phyloP scores from a whole-genome alignment of 2,888 invertebrate species.

The Nemotelus pantherinus region DNA sequence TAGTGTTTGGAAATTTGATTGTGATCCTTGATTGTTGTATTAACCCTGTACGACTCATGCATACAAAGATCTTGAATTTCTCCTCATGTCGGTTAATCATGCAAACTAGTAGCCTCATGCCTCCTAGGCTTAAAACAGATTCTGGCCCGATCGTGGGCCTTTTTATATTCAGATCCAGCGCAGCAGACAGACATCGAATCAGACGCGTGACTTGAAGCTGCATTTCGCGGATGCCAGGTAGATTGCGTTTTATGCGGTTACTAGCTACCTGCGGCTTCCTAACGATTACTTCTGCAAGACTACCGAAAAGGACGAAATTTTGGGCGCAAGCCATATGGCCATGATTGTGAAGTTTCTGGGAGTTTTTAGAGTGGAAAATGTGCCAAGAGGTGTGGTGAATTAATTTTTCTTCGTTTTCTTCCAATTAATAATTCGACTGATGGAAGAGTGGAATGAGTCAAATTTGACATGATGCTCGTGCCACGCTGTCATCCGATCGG shows the following conservation, averaged over 20 bases:
- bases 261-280: slow-evolving; percentile 39
- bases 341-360: slow-evolving; percentile 28
- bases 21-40: not conserved
- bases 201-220: not conserved
- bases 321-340: slow-evolving; percentile 25
- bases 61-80: not conserved
- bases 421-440: slow-evolving; percentile 32
- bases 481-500: not conserved
- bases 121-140: no score
- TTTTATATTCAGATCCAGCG: slow-evolving; percentile 11
- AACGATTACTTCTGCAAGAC: slow-evolving; percentile 39
- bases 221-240: slow-evolving; percentile 38
- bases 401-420: slow-evolving; percentile 45
- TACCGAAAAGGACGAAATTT: not conserved
- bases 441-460: not conserved
- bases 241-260: slow-evolving; percentile 31
- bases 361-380: slow-evolving; percentile 37
- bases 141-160: no score
- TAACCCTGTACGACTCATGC: not conserved
- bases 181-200: not conserved
- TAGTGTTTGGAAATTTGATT: not conserved
- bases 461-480: slow-evolving; percentile 38
- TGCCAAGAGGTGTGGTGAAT: slow-evolving; percentile 46
- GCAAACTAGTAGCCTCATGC: no score
- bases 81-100: no score